A percentile compares a stretch with the other conserved stretches of the same genome.
Conservation (phyloP, 2,888 invertebrate genomes). For the Chaetogeoica ovagalla region DNA sequence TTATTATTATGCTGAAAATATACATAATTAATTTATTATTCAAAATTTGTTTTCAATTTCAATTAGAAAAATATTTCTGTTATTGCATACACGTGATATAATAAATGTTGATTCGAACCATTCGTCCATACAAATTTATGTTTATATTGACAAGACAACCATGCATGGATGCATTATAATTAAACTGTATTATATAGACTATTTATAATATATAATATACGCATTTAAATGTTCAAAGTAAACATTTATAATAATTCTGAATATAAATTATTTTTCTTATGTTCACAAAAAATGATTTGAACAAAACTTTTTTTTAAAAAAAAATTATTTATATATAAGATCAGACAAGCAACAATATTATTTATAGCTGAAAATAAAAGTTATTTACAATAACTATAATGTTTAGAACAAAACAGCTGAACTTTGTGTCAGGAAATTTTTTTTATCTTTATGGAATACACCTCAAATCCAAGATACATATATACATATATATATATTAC, state of each 20-base stretch:
- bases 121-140: too few species aligned
- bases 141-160: too few species aligned
- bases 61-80: too few species aligned
- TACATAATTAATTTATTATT: too few species aligned
- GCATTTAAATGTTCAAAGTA: fast-evolving
- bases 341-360: background rate
- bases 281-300: background rate
- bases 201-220: background rate
- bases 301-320: slow-evolving; percentile 6
- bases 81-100: too few species aligned
- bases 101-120: too few species aligned
- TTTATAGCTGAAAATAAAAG: slow-evolving; percentile 30
- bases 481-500: background rate
- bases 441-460: background rate
- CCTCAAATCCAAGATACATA: too few species aligned
- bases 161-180: too few species aligned
- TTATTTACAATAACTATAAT: background rate
- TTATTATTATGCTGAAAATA: too few species aligned
- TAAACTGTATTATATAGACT: too few species aligned
- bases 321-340: background rate
- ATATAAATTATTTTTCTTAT: background rate
- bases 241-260: background rate
- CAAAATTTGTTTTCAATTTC: too few species aligned
- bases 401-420: background rate
- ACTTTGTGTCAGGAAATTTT: slow-evolving; percentile 8